Evolutionary conservation across 2,888 invertebrate species (phyloP), one percentile per base, ranked within the genome.

Genomic region (Cristatella mucedo): DNA sequence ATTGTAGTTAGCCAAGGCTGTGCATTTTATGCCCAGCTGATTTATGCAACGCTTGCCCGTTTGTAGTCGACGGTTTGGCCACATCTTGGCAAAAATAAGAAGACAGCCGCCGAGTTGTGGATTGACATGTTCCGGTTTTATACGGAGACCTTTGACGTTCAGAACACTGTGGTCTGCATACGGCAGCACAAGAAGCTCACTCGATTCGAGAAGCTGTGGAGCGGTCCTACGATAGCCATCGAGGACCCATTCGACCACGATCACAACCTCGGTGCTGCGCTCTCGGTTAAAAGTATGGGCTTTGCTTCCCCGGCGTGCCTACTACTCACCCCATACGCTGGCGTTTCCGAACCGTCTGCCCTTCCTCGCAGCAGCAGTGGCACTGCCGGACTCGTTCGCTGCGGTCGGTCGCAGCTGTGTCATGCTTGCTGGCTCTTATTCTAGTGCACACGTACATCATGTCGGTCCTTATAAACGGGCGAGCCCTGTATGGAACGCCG

Each of bases 201-300:
- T 1, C 66, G 71, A 41, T 65, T 71, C 50, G 70, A 72, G 43
- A 74, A 74, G 52, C 58, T 70, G 21, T 74, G 74, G 74, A 69
- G 67, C 50, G 63, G 68, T 2, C 63, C 63, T 37, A 64, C 66
- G 34, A 61, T 75, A 38, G 72, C 72, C 21, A 71, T 75, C 46
- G 74, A 75, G 63, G 75, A 75, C 62, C 75, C 75, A 5, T 75
- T 75, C 62, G 71, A 73, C 51, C 56, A 70, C 24, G 61, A 51
- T 42, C 74, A 74, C 51, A 75, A 75, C 52, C 57, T 75, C 29
- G 73, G 73, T 15, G 62, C 66, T 39, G 73, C 71, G 2, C 57
- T 75, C 32, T 67, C 70, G 1, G 57, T 64, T 42, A 69, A 69
- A 57, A 73, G 73, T 73, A 59, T 65, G 68, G n/a, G n/a, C n/a